Base-by-base conservation (phyloP, 2,888 invertebrate species). In the Palloptera scutellata region DNA sequence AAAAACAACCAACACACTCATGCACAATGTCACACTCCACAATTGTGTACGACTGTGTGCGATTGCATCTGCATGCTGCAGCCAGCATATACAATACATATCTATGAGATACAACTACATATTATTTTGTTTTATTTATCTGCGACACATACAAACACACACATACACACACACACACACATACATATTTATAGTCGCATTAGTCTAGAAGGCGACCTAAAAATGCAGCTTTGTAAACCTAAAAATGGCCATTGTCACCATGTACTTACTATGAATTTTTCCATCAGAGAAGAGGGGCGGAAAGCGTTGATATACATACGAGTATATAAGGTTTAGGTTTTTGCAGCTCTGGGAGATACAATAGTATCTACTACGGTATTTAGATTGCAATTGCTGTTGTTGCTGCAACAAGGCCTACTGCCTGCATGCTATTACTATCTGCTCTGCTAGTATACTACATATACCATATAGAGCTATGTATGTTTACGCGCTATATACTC, bases 191-290 rank as follows among this genome's bases (percentile, higher is more conserved):
- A 10, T 52, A 11, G 13, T 17, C 53, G 20, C 54, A 51, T n/a
- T 55, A 11, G 48, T 42, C 10, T 53, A 17, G 42, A 43, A 40
- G 30, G 15, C 60, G 64, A 61, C 57, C 61, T 53, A 61, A 45
- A 64, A 58, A 48, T 48, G n/a, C 15, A 13, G 15, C 48, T n/a
- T 48, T 48, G 17, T 12, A 52, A 20, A 62, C 63, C 69, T 71
- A 72, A 72, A 75, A 78, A 75, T 79, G 79, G 77, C 78, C 79
- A 79, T 80, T 80, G 79, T 78, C 81, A 75, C 76, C 75, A 71
- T 15, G 10, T 13, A 48, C 30, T 6, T 13, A 48, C 30, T 6
- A 61, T 4, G 12, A n/a, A 19, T 19, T 10, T 13, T n/a, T n/a
- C n/a, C n/a, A n/a, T n/a, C n/a, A n/a, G n/a, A n/a, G n/a, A n/a